Base-by-base conservation (phyloP, 1,140 invertebrate genomes). In the Muscidifurax raptorellus region DNA sequence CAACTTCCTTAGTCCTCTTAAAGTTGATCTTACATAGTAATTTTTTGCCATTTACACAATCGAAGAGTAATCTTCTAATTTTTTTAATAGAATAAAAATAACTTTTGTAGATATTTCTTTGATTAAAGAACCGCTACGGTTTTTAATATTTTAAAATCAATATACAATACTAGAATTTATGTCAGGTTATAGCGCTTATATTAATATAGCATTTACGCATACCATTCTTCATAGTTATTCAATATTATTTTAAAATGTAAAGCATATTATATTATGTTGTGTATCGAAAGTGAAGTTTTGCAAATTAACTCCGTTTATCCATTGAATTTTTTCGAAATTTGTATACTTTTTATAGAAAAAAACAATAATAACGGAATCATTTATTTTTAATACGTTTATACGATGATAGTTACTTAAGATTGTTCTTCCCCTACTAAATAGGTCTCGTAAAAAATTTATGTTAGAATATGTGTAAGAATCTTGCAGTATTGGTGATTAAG, bases 331-430 rank as follows among this genome's bases (percentile, higher is more conserved):
- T 59, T 59, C 52, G n/a, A 59, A 59, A 59, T 59, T 59, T 59
- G n/a, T 59, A 59, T 59, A 22, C 22, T n/a, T 59, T 59, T 59
- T n/a, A 59, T 59, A 59, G 7, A 59, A 59, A 52, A 18, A 18
- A 59, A 47, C 2, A 15, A 13, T 4, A 59, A 59, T 5, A 59
- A 59, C 5, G 52, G n/a, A 59, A 59, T 59, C 52, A 59, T 59
- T 59, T n/a, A 59, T 59, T 59, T 59, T 59, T 59, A 59, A 59
- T 59, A 59, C 52, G 52, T 59, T 59, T 59, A n/a, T 59, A 59
- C 18, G 52, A 59, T 47, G 44, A 59, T 59, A n/a, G 52, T 59
- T 59, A 59, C 18, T 59, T 59, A 59, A 59, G 52, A n/a, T 59
- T 59, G 22, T 59, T 59, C 52, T 59, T 59, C 22, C 52, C 52